Percentiles rank a stretch among this genome's conserved stretches.
phyloP scores from a whole-genome alignment of 1,140 invertebrate species.

The Ruditapes philippinarum region DNA sequence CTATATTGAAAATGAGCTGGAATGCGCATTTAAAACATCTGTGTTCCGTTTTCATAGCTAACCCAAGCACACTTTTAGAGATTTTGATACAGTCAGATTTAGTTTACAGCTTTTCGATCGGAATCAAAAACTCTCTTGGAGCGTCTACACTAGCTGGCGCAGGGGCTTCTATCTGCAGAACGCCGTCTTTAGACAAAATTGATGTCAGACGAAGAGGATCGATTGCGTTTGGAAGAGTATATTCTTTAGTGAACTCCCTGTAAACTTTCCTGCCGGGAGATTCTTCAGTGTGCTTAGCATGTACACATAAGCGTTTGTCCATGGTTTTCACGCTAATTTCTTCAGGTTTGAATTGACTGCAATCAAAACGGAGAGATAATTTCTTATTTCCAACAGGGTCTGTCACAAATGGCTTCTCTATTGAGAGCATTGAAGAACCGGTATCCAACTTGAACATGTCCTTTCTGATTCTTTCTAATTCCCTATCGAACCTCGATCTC shows the following conservation, averaged over 20 bases:
- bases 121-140: slow-evolving; percentile 79
- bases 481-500: slow-evolving; percentile 75
- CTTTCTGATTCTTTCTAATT: slow-evolving; percentile 78
- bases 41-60: not conserved
- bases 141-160: slow-evolving; percentile 78
- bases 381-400: slow-evolving; percentile 81
- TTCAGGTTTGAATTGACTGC: slow-evolving; percentile 83
- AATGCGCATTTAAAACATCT: not conserved
- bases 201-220: slow-evolving; percentile 82
- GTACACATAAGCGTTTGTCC: slow-evolving; percentile 80
- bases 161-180: slow-evolving; percentile 84
- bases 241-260: slow-evolving; percentile 83
- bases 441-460: slow-evolving; percentile 78
- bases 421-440: slow-evolving; percentile 73
- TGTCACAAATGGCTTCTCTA: slow-evolving; percentile 80
- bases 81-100: not conserved
- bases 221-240: slow-evolving; percentile 82
- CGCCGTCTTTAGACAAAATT: slow-evolving; percentile 83
- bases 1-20: not conserved
- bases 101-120: slow-evolving; percentile 75
- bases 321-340: slow-evolving; percentile 84
- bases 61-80: not conserved
- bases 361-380: slow-evolving; percentile 82
- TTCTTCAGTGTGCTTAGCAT: slow-evolving; percentile 81
- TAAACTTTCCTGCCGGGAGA: slow-evolving; percentile 79